These are phyloP conservation scores for Acanthornis magna DNA, from an alignment of 2,797 vertebrate species.

Conservation along the genomic window DNA sequence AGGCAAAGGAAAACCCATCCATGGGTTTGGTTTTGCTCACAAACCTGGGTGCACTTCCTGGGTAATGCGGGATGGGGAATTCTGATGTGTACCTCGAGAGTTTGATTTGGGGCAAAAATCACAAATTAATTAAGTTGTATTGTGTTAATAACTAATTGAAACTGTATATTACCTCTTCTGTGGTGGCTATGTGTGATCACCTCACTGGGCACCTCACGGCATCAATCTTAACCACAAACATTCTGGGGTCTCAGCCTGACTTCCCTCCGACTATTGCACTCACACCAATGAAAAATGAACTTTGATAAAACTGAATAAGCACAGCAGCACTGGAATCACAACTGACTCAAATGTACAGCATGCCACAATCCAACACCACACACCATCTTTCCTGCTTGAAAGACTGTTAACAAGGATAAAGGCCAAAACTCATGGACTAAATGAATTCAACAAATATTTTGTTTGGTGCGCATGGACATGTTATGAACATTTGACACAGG, in stretches of 20 bases:
- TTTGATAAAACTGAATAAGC: background rate
- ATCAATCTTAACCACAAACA: accelerated
- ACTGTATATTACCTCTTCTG: too few species aligned
- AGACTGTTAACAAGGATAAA: background rate
- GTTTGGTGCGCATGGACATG: background rate
- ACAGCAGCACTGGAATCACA: background rate
- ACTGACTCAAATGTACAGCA: background rate
- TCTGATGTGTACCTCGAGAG: background rate
- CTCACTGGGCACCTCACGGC: background rate
- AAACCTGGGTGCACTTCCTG: background rate
- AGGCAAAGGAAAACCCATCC: background rate
- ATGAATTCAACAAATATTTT: background rate
- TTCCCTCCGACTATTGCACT: background rate
- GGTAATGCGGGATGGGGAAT: background rate
- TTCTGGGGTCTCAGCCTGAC: background rate
- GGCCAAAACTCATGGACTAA: background rate
- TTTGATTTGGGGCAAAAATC: background rate
- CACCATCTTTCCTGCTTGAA: background rate
- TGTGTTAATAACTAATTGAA: background rate
- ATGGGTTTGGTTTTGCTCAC: background rate
- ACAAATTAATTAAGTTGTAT: background rate
- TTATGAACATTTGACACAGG: background rate
- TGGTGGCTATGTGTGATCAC: background rate
- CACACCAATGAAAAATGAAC: background rate
- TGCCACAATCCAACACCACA: background rate